phyloP scores from a whole-genome alignment of 2,797 vertebrate species.

The Pempheris klunzingeri region DNA sequence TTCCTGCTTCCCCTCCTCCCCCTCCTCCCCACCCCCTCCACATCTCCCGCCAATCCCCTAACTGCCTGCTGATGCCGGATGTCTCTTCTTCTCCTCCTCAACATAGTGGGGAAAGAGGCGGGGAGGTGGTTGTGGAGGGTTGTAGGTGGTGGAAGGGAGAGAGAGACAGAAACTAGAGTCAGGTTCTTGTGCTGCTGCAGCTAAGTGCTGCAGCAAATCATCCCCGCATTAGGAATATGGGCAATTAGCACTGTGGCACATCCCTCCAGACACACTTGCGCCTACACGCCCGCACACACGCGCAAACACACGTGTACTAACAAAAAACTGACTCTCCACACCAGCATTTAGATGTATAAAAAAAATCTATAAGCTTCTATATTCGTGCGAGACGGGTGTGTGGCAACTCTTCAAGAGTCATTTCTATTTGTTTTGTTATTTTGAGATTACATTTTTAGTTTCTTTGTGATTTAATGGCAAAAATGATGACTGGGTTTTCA shows the following conservation, averaged over 20 bases:
- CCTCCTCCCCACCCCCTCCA: constrained; percentile 56
- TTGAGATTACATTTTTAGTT: constrained; percentile 16
- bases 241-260: constrained; percentile 85
- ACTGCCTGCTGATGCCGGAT: constrained; percentile 85
- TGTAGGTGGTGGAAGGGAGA: constrained; percentile 38
- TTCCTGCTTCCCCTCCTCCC: constrained; percentile 12
- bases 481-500: constrained; percentile 5
- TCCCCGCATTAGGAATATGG: constrained; percentile 85
- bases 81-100: constrained; percentile 83
- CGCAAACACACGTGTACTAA: constrained; percentile 15
- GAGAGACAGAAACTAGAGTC: constrained; percentile 69
- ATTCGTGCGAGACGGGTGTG: constrained; percentile 1
- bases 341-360: constrained; percentile 14
- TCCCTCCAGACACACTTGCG: constrained; percentile 68
- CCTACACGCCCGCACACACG: constrained; percentile 17
- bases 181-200: constrained; percentile 79
- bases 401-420: constrained; percentile 13
- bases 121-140: constrained; percentile 28
- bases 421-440: constrained; percentile 16
- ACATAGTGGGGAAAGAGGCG: constrained; percentile 55
- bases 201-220: constrained; percentile 88
- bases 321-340: constrained; percentile 35
- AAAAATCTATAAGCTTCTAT: constrained; percentile 7
- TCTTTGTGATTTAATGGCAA: constrained; percentile 4
- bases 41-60: constrained; percentile 79